Base-by-base conservation (phyloP, 2,888 invertebrate species). In the Diabrotica balteata region DNA sequence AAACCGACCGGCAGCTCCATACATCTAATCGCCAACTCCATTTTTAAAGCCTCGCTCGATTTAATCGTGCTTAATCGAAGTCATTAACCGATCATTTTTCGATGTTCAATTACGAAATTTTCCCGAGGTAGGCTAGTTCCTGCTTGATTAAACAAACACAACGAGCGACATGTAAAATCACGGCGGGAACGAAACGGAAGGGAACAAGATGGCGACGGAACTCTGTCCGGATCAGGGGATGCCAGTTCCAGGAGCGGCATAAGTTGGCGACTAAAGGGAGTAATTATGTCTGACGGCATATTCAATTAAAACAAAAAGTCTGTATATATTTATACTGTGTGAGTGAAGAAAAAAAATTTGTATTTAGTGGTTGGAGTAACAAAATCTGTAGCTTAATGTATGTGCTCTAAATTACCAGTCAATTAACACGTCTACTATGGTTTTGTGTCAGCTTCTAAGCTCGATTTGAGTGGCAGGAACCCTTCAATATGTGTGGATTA, bases 81-180 rank as follows among this genome's bases (percentile, higher is more conserved):
- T 58, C 51, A 52, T 32, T 64, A 45, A 58, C 17, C 52, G 62
- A 59, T 47, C 55, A 65, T 62, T 66, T 66, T 62, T 75, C 78
- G 75, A 78, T 79, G 81, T 80, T 81, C 82, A 82, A 82, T 82
- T 82, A 81, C 78, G 77, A 80, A 57, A 44, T 57, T 80, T 80
- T 80, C 64, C 57, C 55, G 46, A 61, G 75, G 79, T 81, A 79
- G 46, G 44, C 52, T 46, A 46, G 79, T 75, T 71, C 70, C 73
- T 74, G 80, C 80, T 80, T 81, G 82, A 81, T 82, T 81, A 81
- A 80, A 79, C 81, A 81, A 81, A 81, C 80, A 82, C 80, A 82
- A 82, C 80, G 32, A 32, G 5, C 32, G 80, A 81, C 80, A 81
- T 80, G 81, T 80, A 80, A 81, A 82, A 82, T 82, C 80, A 80